Evolutionary conservation across 2,888 invertebrate species (phyloP).

Genomic region (Apantesis nais): DNA sequence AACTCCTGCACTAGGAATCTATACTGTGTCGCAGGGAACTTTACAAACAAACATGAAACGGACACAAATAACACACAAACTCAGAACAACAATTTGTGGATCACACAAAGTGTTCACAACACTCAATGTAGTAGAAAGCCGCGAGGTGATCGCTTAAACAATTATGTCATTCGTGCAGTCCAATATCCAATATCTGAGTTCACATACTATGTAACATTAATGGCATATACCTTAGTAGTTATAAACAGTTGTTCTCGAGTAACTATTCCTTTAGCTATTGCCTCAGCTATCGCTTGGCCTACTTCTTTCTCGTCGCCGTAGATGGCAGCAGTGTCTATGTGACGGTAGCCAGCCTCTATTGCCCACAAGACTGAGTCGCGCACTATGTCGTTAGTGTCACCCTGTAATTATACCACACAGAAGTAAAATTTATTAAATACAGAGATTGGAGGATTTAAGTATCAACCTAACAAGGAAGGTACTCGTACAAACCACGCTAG

Average conservation of each 20-base stretch:
- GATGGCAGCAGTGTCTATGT: slow-evolving; percentile 87
- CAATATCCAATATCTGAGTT: not conserved
- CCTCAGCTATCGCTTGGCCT: slow-evolving; percentile 83
- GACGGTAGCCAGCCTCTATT: slow-evolving; percentile 87
- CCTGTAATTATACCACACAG: slow-evolving; percentile 35
- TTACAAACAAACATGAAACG: too few species aligned
- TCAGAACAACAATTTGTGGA: too few species aligned
- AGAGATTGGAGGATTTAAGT: not conserved
- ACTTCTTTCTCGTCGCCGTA: slow-evolving; percentile 86
- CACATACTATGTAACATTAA: not conserved
- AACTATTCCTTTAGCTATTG: slow-evolving; percentile 79
- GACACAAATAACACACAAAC: too few species aligned
- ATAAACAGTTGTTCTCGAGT: slow-evolving; percentile 84
- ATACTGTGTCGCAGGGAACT: too few species aligned
- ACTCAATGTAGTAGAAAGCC: too few species aligned
- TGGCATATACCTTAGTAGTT: slow-evolving; percentile 78
- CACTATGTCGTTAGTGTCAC: slow-evolving; percentile 50
- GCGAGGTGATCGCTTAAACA: too few species aligned
- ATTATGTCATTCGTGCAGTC: too few species aligned
- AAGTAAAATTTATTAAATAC: not conserved
- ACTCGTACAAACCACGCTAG: not conserved
- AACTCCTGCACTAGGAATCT: too few species aligned
- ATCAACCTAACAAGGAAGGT: not conserved
- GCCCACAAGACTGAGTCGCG: slow-evolving; percentile 73
- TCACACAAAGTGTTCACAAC: too few species aligned